Conservation (phyloP, 1,140 invertebrate species). For the Halesus radiatus region DNA sequence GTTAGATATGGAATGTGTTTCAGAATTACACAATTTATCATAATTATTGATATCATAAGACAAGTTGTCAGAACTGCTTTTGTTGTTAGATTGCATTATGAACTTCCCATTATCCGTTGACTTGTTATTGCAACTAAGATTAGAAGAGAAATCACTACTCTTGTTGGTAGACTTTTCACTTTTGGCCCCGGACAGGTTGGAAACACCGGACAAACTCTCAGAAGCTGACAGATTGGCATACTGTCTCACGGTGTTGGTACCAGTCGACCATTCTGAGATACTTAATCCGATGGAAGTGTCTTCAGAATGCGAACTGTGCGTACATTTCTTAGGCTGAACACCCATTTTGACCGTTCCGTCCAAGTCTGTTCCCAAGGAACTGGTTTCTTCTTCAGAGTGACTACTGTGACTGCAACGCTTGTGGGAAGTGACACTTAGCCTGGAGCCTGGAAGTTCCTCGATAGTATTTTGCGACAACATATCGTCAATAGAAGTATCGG, state of each 20-base stretch:
- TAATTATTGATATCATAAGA: slow-evolving; percentile 69
- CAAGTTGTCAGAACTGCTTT: slow-evolving; percentile 68
- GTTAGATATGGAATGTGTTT: slow-evolving; percentile 66
- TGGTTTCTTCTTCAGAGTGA: slow-evolving; percentile 78
- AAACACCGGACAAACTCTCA: slow-evolving; percentile 73
- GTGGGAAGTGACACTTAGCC: slow-evolving; percentile 67
- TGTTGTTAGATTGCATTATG: slow-evolving; percentile 63
- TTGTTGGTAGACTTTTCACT: slow-evolving; percentile 74
- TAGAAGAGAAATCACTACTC: slow-evolving; percentile 62
- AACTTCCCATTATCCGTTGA: slow-evolving; percentile 62
- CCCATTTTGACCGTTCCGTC: slow-evolving; percentile 85
- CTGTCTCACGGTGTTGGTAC: slow-evolving; percentile 83
- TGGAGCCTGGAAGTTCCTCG: slow-evolving; percentile 61
- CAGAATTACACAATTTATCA: slow-evolving; percentile 74
- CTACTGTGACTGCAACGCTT: slow-evolving; percentile 75
- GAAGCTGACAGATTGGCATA: slow-evolving; percentile 80
- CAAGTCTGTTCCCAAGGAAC: slow-evolving; percentile 78
- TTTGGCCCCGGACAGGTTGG: slow-evolving; percentile 70
- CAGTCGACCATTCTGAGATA: slow-evolving; percentile 88
- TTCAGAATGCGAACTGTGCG: slow-evolving; percentile 84
- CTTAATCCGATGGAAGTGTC: slow-evolving; percentile 87
- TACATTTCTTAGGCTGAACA: slow-evolving; percentile 80
- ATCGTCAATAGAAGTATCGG: slow-evolving; percentile 74
- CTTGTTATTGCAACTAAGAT: slow-evolving; percentile 62
- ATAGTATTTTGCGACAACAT: slow-evolving; percentile 69